phyloP scores from a whole-genome alignment of 2,888 invertebrate species.

The Hirtodrosophila duncani region DNA sequence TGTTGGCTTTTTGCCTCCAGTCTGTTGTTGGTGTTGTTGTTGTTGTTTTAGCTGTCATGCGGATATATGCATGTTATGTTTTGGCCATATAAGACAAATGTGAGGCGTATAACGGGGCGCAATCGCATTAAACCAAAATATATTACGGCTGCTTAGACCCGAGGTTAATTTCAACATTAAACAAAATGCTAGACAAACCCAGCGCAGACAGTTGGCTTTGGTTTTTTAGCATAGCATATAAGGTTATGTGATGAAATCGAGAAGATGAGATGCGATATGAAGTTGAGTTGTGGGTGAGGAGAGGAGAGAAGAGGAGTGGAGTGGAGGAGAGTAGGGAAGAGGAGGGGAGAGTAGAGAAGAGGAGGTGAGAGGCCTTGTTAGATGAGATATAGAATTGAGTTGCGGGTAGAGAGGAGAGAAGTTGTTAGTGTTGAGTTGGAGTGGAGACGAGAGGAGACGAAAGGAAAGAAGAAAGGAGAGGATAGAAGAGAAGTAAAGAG shows the following conservation, averaged over 20 bases:
- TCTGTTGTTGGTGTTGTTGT: too few species aligned
- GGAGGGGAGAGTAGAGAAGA: too few species aligned
- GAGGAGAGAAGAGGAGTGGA: too few species aligned
- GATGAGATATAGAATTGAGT: too few species aligned
- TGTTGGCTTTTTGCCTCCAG: constrained; percentile 59
- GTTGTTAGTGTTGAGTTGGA: background rate
- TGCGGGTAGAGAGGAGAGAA: background rate
- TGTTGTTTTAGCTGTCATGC: constrained; percentile 47
- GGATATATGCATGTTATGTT: constrained; percentile 28
- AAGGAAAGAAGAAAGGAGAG: background rate
- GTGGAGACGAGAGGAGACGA: background rate
- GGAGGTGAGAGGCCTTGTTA: too few species aligned
- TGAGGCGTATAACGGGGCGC: constrained; percentile 47
- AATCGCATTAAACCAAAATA: constrained; percentile 32
- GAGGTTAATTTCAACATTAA: constrained; percentile 66
- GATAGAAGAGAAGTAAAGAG: background rate
- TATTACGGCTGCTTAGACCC: constrained; percentile 44
- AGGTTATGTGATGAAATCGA: too few species aligned
- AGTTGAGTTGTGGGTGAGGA: too few species aligned
- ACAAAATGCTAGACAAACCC: constrained; percentile 55
- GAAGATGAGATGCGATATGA: too few species aligned
- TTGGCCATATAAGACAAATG: constrained; percentile 32
- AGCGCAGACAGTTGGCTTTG: constrained; percentile 23
- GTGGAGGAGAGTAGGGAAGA: too few species aligned
- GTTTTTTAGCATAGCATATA: background rate